Evolutionary conservation across 2,888 invertebrate genomes (phyloP).

Genomic region (Ceramica pisi): DNA sequence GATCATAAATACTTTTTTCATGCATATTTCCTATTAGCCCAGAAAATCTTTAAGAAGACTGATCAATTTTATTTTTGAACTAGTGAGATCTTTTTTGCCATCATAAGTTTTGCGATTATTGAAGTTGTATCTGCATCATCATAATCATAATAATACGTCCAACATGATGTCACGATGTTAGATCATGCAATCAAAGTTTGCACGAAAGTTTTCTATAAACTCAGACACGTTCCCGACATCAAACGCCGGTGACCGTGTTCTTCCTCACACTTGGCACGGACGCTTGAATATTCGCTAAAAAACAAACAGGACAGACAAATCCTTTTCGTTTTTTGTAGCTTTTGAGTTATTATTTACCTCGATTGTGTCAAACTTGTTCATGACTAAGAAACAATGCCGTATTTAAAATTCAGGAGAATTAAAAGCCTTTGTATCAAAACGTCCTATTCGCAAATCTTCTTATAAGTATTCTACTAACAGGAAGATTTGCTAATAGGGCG

Average conservation of each 20-base stretch:
- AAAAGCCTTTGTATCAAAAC: no score
- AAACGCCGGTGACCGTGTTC: slow-evolving; percentile 28
- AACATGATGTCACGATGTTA: slow-evolving; percentile 50
- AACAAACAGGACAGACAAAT: not conserved
- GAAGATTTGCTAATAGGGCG: no score
- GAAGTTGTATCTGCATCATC: slow-evolving; percentile 28
- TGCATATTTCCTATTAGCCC: no score
- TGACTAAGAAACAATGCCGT: no score
- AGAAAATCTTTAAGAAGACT: no score
- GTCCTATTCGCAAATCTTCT: no score
- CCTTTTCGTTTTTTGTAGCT: not conserved
- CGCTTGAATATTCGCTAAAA: slow-evolving; percentile 3
- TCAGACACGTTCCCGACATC: slow-evolving; percentile 32
- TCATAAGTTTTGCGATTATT: slow-evolving; percentile 18
- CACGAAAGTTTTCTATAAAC: slow-evolving; percentile 52
- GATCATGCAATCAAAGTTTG: slow-evolving; percentile 55
- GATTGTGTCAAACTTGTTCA: not conserved
- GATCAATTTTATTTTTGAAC: not conserved
- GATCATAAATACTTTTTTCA: no score
- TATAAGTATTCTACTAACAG: no score
- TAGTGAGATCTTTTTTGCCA: not conserved
- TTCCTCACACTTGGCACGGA: slow-evolving; percentile 23
- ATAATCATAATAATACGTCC: slow-evolving; percentile 51
- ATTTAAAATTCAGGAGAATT: no score
- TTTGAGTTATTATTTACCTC: not conserved